Conservation (phyloP, 2,797 vertebrate species). For the Synaphobranchus kaupii region DNA sequence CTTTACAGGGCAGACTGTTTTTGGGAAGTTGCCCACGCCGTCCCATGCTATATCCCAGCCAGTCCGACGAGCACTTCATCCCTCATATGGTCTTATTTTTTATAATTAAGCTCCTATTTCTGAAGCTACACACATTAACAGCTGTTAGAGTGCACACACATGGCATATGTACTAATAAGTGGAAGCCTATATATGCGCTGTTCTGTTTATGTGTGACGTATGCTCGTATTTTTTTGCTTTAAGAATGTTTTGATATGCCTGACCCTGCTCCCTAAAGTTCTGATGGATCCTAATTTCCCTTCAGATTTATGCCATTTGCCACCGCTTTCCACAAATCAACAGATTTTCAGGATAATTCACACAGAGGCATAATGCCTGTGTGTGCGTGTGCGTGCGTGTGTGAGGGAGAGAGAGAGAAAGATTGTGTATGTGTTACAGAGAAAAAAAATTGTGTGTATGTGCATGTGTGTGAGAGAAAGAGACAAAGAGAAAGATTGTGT, state of each 20-base stretch:
- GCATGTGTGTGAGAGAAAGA: too few species aligned
- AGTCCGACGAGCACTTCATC: background rate
- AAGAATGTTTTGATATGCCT: background rate
- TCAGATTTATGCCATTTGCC: background rate
- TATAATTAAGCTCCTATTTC: background rate
- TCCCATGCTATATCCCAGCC: background rate
- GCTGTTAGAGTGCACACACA: slow-evolving; percentile 7
- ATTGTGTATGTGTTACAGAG: too few species aligned
- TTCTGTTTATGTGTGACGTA: background rate
- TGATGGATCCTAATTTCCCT: background rate
- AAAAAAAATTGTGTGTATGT: too few species aligned
- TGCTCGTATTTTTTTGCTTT: too few species aligned
- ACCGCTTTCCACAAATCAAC: background rate
- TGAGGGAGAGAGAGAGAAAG: background rate
- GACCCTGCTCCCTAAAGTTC: background rate
- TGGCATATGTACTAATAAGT: background rate
- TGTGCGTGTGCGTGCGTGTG: background rate
- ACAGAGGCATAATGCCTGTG: background rate
- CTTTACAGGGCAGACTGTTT: background rate
- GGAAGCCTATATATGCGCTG: background rate
- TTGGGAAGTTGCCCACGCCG: background rate
- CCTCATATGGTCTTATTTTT: background rate
- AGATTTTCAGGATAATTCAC: background rate
- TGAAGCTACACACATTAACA: background rate
- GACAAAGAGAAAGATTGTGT: background rate